Evolutionary conservation across 2,888 invertebrate genomes (phyloP).

Genomic region (Folsomia candida): DNA sequence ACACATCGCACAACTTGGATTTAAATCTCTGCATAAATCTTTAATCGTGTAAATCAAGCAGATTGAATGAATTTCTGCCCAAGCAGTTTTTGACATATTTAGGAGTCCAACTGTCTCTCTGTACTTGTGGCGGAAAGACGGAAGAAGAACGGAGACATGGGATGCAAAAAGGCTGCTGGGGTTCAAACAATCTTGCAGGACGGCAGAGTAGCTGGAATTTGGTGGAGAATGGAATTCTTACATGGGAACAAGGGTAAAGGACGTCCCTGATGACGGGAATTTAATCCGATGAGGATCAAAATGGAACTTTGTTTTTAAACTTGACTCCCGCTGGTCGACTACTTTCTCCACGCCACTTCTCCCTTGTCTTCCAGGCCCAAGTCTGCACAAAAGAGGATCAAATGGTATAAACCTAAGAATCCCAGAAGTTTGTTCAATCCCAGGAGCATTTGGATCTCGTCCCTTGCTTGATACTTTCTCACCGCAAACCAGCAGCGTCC

Average conservation of each 20-base stretch:
- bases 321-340: constrained; percentile 41
- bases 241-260: neutral
- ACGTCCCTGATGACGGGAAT: constrained; percentile 38
- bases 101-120: too few relatives aligned
- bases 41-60: too few relatives aligned
- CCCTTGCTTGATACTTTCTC: neutral
- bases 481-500: neutral
- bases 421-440: constrained; percentile 5
- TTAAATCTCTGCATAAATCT: too few relatives aligned
- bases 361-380: constrained; percentile 7
- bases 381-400: constrained; percentile 25
- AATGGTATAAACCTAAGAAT: constrained; percentile 4
- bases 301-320: constrained; percentile 46
- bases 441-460: constrained; percentile 8
- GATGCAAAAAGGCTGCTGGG: too few relatives aligned
- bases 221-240: neutral
- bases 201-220: neutral
- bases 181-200: too few relatives aligned
- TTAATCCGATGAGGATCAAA: constrained; percentile 46
- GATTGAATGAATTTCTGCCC: too few relatives aligned
- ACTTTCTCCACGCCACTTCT: constrained; percentile 12
- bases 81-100: too few relatives aligned
- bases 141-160: too few relatives aligned
- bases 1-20: too few relatives aligned
- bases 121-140: too few relatives aligned